Evolutionary conservation across 2,797 vertebrate species (phyloP).

Genomic region (Gymnoscopelus microlampas): DNA sequence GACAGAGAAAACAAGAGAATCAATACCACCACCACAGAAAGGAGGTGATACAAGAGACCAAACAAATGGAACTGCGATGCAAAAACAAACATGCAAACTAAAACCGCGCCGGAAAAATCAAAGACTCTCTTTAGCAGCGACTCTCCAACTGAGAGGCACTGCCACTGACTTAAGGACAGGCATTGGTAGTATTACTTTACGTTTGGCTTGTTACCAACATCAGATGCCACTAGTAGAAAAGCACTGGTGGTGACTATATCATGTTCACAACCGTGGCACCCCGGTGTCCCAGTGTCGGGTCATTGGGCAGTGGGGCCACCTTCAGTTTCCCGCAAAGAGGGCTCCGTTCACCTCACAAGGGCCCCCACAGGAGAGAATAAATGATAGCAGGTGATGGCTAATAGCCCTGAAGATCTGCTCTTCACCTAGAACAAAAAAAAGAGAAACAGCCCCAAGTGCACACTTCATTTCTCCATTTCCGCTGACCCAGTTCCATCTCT

Average conservation of each 20-base stretch:
- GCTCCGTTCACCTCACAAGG: conserved; percentile 22
- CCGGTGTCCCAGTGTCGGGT: neutral
- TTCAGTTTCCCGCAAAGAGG: conserved; percentile 21
- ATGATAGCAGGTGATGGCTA: conserved; percentile 30
- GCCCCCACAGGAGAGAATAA: conserved; percentile 39
- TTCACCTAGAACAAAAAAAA: neutral
- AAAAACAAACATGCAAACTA: neutral
- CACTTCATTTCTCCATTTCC: no score
- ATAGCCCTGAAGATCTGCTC: conserved; percentile 44
- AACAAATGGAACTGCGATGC: neutral
- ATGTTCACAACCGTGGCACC: no score
- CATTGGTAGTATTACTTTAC: neutral
- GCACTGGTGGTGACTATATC: neutral
- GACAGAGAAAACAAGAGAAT: neutral
- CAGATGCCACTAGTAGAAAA: conserved; percentile 19
- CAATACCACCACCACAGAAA: neutral
- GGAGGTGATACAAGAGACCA: neutral
- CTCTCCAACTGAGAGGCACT: neutral
- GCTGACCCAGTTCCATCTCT: no score
- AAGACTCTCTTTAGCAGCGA: conserved; percentile 1
- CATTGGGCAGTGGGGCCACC: conserved; percentile 13
- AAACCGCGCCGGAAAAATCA: conserved; percentile 1
- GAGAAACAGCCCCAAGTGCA: no score
- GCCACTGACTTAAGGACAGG: neutral
- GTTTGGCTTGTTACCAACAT: conserved; percentile 24